Evolutionary conservation across 2,113 vertebrate genomes (phyloP), one percentile per base, ranked within the genome.

Genomic region (Mellivora capensis): DNA sequence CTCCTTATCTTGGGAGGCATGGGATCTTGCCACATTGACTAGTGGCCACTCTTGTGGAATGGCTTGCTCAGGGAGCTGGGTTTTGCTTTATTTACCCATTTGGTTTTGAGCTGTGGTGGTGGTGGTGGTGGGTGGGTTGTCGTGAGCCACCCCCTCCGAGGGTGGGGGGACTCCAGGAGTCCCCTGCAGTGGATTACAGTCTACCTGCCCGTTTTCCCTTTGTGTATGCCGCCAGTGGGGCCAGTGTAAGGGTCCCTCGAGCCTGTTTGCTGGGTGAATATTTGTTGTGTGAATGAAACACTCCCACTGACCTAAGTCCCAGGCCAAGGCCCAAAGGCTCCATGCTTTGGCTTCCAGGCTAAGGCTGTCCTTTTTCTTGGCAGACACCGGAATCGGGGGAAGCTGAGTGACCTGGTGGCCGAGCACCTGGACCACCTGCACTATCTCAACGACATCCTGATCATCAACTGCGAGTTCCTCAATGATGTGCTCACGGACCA

Each of bases 391-490:
- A 99, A 99, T 96, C 98, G 99, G 74, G 99, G 99, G 14, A 99
- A 99, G 95, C 98, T 99, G 89, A 99, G 99, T n/a, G 99, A 99
- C 98, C 98, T 99, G 97, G 99, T 99, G 31, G 99, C 99, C 0
- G 99, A 99, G 97, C 99, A 99, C 98, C 99, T 99, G 42, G 99
- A 99, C 98, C 99, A 99, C 95, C 99, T 99, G 47, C 99, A 99
- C 98, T 99, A 99, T 97, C 99, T 99, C 87, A 99, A 99, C 52
- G 99, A 99, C 97, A 99, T 99, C 95, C 99, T 99, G 76, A 99
- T 99, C 96, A 99, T 99, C 98, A 99, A 99, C 97, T 99, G 99
- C 87, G 99, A 99, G 99, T 99, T 99, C 98, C 99, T 99, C n/a
- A 99, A 99, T 1, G 99, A 99, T 1, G 99, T 99, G 52, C 98